Conservation (phyloP, 2,113 vertebrate species). For the Microtus pennsylvanicus region DNA sequence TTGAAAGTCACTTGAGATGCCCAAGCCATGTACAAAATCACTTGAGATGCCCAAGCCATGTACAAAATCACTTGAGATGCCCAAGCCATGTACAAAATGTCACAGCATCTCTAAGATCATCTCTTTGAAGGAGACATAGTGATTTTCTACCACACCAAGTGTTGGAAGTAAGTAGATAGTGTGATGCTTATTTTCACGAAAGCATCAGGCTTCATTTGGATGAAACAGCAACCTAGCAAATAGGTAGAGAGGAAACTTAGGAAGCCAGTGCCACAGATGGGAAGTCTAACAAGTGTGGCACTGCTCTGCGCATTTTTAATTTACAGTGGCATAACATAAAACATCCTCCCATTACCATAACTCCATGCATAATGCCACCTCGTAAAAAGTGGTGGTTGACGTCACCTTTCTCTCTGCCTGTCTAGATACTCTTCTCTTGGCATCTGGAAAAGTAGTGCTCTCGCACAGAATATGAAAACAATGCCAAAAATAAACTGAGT, state of each 20-base stretch:
- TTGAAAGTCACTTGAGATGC: neutral
- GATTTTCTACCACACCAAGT: neutral
- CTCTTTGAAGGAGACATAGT: neutral
- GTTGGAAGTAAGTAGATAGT: neutral
- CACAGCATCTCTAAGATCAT: neutral
- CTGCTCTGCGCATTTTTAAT: conserved; percentile 68
- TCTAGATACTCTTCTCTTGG: conserved; percentile 70
- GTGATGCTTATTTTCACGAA: conserved; percentile 35
- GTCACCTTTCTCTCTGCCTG: conserved; percentile 45
- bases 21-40: neutral
- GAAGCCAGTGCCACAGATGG: conserved; percentile 62
- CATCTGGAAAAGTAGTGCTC: neutral
- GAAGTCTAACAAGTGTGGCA: conserved; percentile 66
- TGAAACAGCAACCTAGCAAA: conserved; percentile 66
- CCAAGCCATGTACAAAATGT: neutral
- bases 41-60: neutral
- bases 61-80: neutral
- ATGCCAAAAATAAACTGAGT: conserved; percentile 65
- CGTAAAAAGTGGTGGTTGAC: conserved; percentile 70
- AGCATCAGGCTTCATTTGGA: conserved; percentile 59
- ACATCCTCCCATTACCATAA: conserved; percentile 47
- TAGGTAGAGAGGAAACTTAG: conserved; percentile 65
- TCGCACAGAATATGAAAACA: neutral
- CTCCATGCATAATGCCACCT: conserved; percentile 53
- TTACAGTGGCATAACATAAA: conserved; percentile 65